A percentile compares a stretch with the other conserved stretches of the same genome.
Conservation (phyloP, 2,888 invertebrate genomes). For the Calliphora vomitoria region DNA sequence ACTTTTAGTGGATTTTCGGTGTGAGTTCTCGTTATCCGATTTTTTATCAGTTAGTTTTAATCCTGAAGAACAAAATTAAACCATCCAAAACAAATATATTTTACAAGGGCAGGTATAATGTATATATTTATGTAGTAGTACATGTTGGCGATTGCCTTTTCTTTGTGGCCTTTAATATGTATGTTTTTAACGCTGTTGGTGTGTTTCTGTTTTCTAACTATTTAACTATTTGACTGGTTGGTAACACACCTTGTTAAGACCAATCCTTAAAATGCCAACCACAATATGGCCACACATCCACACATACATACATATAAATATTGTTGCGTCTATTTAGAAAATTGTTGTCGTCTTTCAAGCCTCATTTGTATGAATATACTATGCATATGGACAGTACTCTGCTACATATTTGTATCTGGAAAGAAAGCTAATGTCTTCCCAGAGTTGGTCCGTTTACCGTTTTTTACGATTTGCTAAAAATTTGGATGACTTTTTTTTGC, state of each 20-base stretch:
- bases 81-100: too few relatives aligned
- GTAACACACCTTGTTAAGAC: slow-evolving; percentile 75
- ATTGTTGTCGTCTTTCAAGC: slow-evolving; percentile 33
- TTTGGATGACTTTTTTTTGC: too few relatives aligned
- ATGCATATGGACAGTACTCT: not conserved
- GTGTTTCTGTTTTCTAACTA: slow-evolving; percentile 39
- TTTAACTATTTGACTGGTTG: slow-evolving; percentile 50
- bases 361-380: slow-evolving; percentile 20
- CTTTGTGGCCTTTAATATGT: slow-evolving; percentile 38
- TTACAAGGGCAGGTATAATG: too few relatives aligned
- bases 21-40: too few relatives aligned
- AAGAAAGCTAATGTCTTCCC: not conserved
- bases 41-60: too few relatives aligned
- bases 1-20: too few relatives aligned
- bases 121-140: not conserved
- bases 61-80: too few relatives aligned
- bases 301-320: slow-evolving; percentile 18
- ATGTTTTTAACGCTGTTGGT: slow-evolving; percentile 45
- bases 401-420: not conserved
- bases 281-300: slow-evolving; percentile 33
- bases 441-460: too few relatives aligned
- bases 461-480: too few relatives aligned
- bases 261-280: slow-evolving; percentile 74
- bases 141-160: slow-evolving; percentile 48
- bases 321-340: slow-evolving; percentile 41